Conservation (phyloP, 2,888 invertebrate genomes). For the Ochropleura leucogaster region DNA sequence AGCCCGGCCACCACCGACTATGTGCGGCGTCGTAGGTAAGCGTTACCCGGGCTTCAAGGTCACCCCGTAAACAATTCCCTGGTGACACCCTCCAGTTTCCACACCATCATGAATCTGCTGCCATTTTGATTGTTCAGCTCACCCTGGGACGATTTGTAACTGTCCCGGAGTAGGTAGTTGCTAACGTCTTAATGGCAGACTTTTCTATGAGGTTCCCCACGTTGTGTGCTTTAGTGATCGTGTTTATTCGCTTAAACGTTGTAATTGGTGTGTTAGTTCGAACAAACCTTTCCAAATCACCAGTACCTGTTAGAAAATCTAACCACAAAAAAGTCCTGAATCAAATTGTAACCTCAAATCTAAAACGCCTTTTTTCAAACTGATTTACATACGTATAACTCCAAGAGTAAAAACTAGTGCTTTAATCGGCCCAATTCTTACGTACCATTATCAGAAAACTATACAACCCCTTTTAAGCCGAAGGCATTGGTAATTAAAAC, state of each 20-base stretch:
- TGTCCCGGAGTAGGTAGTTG: slow-evolving; percentile 12
- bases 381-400: slow-evolving; percentile 3
- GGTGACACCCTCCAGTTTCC: slow-evolving; percentile 67
- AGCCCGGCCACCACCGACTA: slow-evolving; percentile 85
- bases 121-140: slow-evolving; percentile 55
- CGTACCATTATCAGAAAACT: neutral
- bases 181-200: slow-evolving; percentile 51
- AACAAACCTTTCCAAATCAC: neutral
- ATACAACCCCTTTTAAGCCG: neutral
- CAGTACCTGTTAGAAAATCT: slow-evolving; percentile 5
- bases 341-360: slow-evolving; percentile 42
- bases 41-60: slow-evolving; percentile 77
- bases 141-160: slow-evolving; percentile 24
- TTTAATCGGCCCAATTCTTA: slow-evolving; percentile 3
- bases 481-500: slow-evolving; percentile 35
- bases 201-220: slow-evolving; percentile 24
- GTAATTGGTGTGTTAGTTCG: slow-evolving; percentile 22
- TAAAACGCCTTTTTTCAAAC: slow-evolving; percentile 45
- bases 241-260: slow-evolving; percentile 36
- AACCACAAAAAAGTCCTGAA: neutral
- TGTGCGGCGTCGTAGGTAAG: slow-evolving; percentile 87
- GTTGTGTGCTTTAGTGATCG: slow-evolving; percentile 39
- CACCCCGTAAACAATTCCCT: slow-evolving; percentile 80
- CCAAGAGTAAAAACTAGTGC: neutral
- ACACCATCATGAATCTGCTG: slow-evolving; percentile 55